phyloP scores from a whole-genome alignment of 2,113 vertebrate species.

The Strix uralensis region DNA sequence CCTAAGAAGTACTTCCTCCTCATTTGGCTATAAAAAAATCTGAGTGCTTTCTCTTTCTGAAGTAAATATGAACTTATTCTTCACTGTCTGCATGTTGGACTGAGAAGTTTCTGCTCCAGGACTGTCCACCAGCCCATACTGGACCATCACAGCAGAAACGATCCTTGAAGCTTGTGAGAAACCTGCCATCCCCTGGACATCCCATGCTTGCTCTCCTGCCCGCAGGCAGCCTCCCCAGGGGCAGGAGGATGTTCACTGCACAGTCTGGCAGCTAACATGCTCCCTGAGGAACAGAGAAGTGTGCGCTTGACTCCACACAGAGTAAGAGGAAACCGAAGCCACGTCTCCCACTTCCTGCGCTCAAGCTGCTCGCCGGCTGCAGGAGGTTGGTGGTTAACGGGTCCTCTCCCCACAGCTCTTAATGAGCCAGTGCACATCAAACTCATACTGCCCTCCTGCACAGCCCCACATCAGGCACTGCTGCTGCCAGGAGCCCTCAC shows the following conservation, averaged over 20 bases:
- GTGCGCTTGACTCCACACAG: accelerated
- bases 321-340: not conserved
- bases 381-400: not conserved
- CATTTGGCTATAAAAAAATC: not conserved
- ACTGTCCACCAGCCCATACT: not conserved
- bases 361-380: not conserved
- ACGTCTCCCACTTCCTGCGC: not conserved
- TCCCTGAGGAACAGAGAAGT: not conserved
- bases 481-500: accelerated
- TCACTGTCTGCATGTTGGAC: not conserved
- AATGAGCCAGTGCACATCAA: not conserved
- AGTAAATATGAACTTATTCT: not conserved
- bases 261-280: not conserved
- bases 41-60: not conserved
- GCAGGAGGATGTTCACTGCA: not conserved
- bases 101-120: not conserved
- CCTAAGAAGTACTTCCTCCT: not conserved
- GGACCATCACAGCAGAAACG: not conserved
- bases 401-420: not conserved
- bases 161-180: not conserved
- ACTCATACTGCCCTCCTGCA: not conserved
- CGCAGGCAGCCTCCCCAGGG: not conserved
- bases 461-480: not conserved
- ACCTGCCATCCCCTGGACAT: not conserved
- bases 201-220: not conserved